phyloP scores from a whole-genome alignment of 2,113 vertebrate species.

The Platichthys stellatus region DNA sequence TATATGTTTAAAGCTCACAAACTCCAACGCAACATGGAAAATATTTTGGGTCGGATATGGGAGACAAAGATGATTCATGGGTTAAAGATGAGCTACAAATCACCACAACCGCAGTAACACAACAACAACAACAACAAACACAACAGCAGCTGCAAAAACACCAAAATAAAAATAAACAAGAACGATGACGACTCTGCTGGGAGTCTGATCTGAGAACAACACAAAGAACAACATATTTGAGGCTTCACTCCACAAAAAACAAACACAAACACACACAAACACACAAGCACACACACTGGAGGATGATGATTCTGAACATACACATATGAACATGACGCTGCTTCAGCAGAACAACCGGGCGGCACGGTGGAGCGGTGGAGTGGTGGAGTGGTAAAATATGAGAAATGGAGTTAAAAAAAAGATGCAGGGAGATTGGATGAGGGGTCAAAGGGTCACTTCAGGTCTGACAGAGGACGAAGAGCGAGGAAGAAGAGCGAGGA shows the following conservation, averaged over 20 bases:
- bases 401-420: not conserved
- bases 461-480: constrained; percentile 24
- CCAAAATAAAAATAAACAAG: constrained; percentile 9
- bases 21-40: no score
- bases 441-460: constrained; percentile 43
- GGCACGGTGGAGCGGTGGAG: no score
- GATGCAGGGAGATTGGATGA: constrained; percentile 4
- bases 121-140: constrained; percentile 5
- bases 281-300: no score
- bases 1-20: no score
- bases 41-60: no score
- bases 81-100: constrained; percentile 54
- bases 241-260: no score
- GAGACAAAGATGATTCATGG: constrained; percentile 10
- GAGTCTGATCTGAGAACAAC: constrained; percentile 20
- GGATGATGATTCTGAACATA: no score
- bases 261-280: no score
- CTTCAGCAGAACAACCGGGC: no score
- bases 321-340: no score
- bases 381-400: not conserved
- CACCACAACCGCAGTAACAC: constrained; percentile 5
- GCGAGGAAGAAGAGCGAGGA: not conserved
- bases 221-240: no score
- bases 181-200: constrained; percentile 44
- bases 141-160: constrained; percentile 16